phyloP scores from a whole-genome alignment of 2,888 invertebrate genomes.

The Galeopsomyia nigrocyanea region DNA sequence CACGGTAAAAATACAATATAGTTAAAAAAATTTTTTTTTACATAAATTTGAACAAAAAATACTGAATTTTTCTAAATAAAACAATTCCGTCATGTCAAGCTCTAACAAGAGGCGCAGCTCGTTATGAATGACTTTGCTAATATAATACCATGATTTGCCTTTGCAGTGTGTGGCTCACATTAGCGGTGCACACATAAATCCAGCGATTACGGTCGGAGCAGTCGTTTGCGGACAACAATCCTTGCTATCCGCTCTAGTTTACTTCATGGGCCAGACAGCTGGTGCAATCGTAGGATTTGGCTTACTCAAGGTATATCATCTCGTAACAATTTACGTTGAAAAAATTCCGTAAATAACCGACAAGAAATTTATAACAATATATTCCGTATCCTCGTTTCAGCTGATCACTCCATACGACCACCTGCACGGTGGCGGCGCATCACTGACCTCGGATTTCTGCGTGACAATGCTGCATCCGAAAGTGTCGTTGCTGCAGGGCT shows the following conservation, averaged over 20 bases:
- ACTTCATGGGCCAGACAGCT: slow-evolving; percentile 75
- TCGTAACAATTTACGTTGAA: neutral
- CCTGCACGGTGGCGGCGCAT: slow-evolving; percentile 46
- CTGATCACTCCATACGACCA: slow-evolving; percentile 58
- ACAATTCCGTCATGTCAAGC: too few relatives aligned
- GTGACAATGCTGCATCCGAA: slow-evolving; percentile 51
- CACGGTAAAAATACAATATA: slow-evolving; percentile 70
- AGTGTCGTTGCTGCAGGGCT: slow-evolving; percentile 68
- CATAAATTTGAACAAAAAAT: neutral
- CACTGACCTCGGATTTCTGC: slow-evolving; percentile 50
- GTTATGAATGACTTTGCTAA: slow-evolving; percentile 6
- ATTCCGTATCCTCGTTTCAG: slow-evolving; percentile 50
- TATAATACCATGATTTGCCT: slow-evolving; percentile 31
- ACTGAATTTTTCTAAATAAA: too few relatives aligned
- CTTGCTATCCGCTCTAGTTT: slow-evolving; percentile 73
- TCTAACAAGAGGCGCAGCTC: too few relatives aligned
- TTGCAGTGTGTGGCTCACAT: slow-evolving; percentile 81
- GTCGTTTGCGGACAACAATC: slow-evolving; percentile 74
- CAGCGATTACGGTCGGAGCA: slow-evolving; percentile 79
- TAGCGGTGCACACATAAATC: slow-evolving; percentile 84
- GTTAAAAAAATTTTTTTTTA: too few relatives aligned
- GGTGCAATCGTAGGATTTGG: slow-evolving; percentile 81
- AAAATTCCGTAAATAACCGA: neutral
- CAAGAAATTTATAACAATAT: too few relatives aligned
- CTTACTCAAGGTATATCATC: slow-evolving; percentile 72